Conservation (phyloP, 2,888 invertebrate genomes). For the Campoletis raptor region DNA sequence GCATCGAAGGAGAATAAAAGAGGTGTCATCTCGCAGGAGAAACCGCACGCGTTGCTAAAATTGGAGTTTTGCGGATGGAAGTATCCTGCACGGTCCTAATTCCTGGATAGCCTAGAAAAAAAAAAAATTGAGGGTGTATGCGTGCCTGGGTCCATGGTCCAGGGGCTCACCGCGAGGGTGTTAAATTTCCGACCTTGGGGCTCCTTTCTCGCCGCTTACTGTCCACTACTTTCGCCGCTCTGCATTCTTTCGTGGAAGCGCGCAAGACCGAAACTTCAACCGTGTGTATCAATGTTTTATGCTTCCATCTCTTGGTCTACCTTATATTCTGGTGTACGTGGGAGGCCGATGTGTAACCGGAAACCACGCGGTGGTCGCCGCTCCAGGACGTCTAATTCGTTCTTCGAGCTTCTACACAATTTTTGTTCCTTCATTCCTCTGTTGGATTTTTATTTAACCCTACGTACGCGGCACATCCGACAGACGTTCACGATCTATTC, state of each 20-base stretch:
- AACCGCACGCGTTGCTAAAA: constrained; percentile 63
- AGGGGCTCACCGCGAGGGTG: constrained; percentile 59
- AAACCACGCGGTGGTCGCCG: constrained; percentile 76
- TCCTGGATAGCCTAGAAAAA: constrained; percentile 36
- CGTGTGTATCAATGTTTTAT: constrained; percentile 75
- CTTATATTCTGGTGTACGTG: constrained; percentile 71
- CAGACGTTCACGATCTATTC: constrained; percentile 12
- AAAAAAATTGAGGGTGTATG: constrained; percentile 45
- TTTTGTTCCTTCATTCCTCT: constrained; percentile 25
- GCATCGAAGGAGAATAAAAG: constrained; percentile 41
- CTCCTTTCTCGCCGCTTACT: constrained; percentile 22
- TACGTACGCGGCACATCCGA: background rate
- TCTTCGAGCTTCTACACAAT: constrained; percentile 62
- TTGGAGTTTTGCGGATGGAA: constrained; percentile 57
- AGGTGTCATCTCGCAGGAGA: constrained; percentile 56
- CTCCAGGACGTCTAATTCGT: constrained; percentile 81
- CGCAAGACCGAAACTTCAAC: constrained; percentile 66
- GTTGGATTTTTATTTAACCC: constrained; percentile 35
- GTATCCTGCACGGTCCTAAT: constrained; percentile 61
- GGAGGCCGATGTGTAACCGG: constrained; percentile 79
- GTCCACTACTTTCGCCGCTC: constrained; percentile 65
- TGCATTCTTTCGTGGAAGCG: constrained; percentile 76
- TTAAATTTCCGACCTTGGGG: constrained; percentile 64
- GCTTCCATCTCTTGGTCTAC: constrained; percentile 72
- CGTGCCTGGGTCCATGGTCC: constrained; percentile 26